These are phyloP conservation scores for Sternotherus odoratus DNA, from an alignment of 2,797 vertebrate genomes.

Conservation along the genomic window DNA sequence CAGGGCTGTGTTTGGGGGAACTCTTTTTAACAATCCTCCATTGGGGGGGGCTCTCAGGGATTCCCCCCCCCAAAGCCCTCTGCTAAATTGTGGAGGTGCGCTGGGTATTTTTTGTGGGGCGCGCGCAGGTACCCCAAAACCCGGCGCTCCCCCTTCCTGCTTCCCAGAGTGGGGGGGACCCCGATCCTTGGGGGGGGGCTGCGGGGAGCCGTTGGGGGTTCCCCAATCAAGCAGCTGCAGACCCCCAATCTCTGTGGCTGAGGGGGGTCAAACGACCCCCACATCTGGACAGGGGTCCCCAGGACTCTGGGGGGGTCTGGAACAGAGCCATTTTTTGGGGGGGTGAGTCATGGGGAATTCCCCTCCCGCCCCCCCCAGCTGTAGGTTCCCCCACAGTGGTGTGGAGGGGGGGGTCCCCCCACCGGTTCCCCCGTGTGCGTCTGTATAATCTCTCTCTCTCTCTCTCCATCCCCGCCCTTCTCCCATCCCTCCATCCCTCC, in stretches of 20 bases:
- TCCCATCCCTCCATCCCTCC: not conserved
- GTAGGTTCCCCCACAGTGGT: no score
- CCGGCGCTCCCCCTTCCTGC: not conserved
- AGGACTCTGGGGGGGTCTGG: no score
- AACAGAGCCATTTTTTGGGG: not conserved
- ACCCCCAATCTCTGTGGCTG: not conserved
- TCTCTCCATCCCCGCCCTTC: not conserved
- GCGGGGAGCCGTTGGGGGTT: not conserved
- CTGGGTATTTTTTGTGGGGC: not conserved
- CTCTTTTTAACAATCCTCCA: no score
- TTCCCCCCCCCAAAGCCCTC: not conserved
- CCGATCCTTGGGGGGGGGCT: not conserved
- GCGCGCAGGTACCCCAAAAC: not conserved
- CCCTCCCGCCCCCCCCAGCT: no score
- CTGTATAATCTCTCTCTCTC: no score
- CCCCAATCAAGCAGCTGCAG: no score
- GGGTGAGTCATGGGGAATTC: not conserved
- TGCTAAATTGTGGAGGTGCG: not conserved
- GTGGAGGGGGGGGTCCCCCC: no score
- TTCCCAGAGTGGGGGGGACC: not conserved
- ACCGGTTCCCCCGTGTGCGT: not conserved
- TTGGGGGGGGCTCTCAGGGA: no score
- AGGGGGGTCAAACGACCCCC: no score
- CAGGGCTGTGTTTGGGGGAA: no score
- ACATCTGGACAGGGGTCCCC: no score